Evolutionary conservation across 2,888 invertebrate species (phyloP).

Genomic region (Pyrgus malvae): DNA sequence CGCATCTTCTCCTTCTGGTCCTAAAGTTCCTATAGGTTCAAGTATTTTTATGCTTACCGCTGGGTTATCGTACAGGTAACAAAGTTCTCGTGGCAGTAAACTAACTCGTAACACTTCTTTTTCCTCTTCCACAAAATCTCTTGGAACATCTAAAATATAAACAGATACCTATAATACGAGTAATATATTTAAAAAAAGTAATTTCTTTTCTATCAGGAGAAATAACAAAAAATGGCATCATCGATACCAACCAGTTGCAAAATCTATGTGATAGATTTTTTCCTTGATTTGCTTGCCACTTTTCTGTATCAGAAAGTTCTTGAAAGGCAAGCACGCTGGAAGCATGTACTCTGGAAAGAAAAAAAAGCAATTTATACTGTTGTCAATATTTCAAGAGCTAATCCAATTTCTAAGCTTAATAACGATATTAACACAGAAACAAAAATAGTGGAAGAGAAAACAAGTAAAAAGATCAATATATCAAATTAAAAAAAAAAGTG

Average conservation of each 20-base stretch:
- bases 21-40: no score
- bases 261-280: constrained; percentile 57
- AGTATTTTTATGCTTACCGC: constrained; percentile 25
- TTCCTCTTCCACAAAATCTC: constrained; percentile 65
- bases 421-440: no score
- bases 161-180: not conserved
- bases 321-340: constrained; percentile 64
- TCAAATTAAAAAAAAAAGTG: no score
- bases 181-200: not conserved
- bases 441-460: no score
- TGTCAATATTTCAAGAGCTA: no score
- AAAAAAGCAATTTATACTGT: not conserved
- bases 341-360: constrained; percentile 60
- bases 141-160: constrained; percentile 55
- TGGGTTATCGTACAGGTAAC: constrained; percentile 50
- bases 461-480: no score
- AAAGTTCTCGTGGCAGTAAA: constrained; percentile 55
- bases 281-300: constrained; percentile 41
- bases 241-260: constrained; percentile 53
- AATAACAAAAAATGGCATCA: no score
- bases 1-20: no score
- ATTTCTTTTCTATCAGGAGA: no score
- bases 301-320: constrained; percentile 47
- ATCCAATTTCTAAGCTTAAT: no score
- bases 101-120: constrained; percentile 50